Base-by-base conservation (phyloP, 2,797 vertebrate genomes). In the Chelon labrosus region DNA sequence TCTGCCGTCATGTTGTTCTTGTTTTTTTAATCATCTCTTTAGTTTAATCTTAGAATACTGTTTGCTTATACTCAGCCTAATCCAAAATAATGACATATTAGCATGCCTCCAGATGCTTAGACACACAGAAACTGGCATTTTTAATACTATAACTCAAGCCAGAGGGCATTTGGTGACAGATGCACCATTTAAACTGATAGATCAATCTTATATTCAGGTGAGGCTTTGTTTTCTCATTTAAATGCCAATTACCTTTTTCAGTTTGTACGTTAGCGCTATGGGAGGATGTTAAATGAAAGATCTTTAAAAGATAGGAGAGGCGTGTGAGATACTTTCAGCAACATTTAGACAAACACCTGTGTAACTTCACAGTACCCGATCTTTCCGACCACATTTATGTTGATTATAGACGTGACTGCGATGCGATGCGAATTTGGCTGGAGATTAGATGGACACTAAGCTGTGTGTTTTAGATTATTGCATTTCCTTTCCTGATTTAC, bases 401-500 rank as follows among this genome's bases (percentile, higher is more conserved):
- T 22, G 12, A 46, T 31, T 3, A n/a, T 27, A 4, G 1, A 17
- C 25, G n/a, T 2, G 51, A 13, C 49, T 27, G 25, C 25, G 25
- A 27, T 27, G 25, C 25, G 25, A 27, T 51, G 44, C 57, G 57
- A 53, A 25, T 10, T 16, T 17, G 37, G 49, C 27, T 56, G 49
- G 31, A 12, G 10, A 12, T 65, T 10, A 3, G 46, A 27, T 47
- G 17, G 11, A 47, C 54, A n/a, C 52, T 17, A 39, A 84, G 57
- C 52, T 58, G 35, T 54, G 63, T 70, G 67, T 64, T 70, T 83
- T 57, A 75, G 70, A 65, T 68, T 42, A 51, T 20, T 47, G 44
- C n/a, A 49, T 80, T 77, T 54, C 62, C 72, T 11, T 5, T 0
- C n/a, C 52, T 81, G n/a, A 83, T 93, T 93, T 94, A 66, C 86